Evolutionary conservation across 1,140 invertebrate genomes (phyloP), one percentile per base, ranked within the genome.

Genomic region (Melitaea cinxia): DNA sequence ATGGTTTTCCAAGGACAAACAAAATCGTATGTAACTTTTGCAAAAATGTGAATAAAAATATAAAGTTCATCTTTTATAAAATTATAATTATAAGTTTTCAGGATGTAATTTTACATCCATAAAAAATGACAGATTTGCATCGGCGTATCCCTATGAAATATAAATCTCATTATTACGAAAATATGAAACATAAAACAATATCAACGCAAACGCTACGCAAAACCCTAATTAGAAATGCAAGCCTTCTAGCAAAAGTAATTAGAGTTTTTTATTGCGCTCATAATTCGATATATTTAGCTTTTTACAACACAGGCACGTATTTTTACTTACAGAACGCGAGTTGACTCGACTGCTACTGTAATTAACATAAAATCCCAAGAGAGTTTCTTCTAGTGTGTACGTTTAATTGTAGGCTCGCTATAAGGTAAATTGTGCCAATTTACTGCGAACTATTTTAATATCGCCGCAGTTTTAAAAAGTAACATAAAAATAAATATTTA

Each of bases 361-460:
- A 63, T 49, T 63, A 63, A 35, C 42, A 63, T 49, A 55, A 63
- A 63, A 63, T 56, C 15, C 35, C 53, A 19, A 56, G 39, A 55
- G 17, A 19, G 53, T 33, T 9, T 33, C 19, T 53, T 39, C 59
- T 19, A 23, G 52, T 42, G 23, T 47, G n/a, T 30, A 56, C 12
- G 37, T 23, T 49, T 59, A 59, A 63, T 63, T 55, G 37, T 56
- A 63, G 52, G 15, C 39, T 10, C 21, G 37, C 23, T 55, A 23
- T 53, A 54, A 54, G n/a, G 17, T 52, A 49, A 42, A 56, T 63
- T 63, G 14, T 45, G 52, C 39, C 53, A 63, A 56, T 55, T 59
- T 37, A 42, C 45, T 28, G 39, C 37, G 26, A 15, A 54, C 23
- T 33, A 45, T 62, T 62, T 62, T 42, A 56, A 42, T 56, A 42